Evolutionary conservation across 1,140 invertebrate species (phyloP), one percentile per base, ranked within the genome.

Genomic region (Bilobella aurantiaca): DNA sequence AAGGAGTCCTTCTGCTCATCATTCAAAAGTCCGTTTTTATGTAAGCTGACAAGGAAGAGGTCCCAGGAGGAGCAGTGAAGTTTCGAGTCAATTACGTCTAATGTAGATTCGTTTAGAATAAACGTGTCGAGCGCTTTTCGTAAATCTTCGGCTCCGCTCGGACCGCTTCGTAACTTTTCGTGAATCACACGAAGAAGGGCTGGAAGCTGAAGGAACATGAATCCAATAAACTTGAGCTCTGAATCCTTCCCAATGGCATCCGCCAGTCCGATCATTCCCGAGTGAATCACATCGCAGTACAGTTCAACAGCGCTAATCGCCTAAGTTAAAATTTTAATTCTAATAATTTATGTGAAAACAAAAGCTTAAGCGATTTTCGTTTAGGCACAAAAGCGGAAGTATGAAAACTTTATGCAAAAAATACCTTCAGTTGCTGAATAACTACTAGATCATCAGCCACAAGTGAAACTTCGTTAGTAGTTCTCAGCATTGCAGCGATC

Each of bases 191-290:
- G 59, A 3, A 76, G 46, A 8, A 76, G 59, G 27, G 69, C 53
- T 1, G 90, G 90, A 62, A 96, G 82, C 80, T 95, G 95, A 0
- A 96, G 80, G 76, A 95, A 95, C 14, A 88, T 91, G 75, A 96
- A 95, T 23, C 91, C 91, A 25, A 89, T 89, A 91, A 93, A 96
- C 74, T 93, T 86, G 1, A 91, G 85, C 72, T 93, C 90, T 74
- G 91, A 86, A 18, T 82, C 79, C 2, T 82, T 83, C 69, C 86
- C 86, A 58, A 86, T 85, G 1, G 85, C 85, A 76, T 91, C 87
- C 73, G 90, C 85, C 1, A 96, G 77, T n/a, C 89, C 91, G 68
- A 96, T 86, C 46, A 95, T 85, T 76, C 89, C 90, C 0, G 90
- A 88, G 70, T 91, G 81, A 60, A 96, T 87, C 16, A 96, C 82